A percentile compares a stretch with the other conserved stretches of the same genome.
These are phyloP conservation scores for Hippocampus barbouri DNA, from an alignment of 2,113 vertebrate genomes.

Conservation along the genomic window DNA sequence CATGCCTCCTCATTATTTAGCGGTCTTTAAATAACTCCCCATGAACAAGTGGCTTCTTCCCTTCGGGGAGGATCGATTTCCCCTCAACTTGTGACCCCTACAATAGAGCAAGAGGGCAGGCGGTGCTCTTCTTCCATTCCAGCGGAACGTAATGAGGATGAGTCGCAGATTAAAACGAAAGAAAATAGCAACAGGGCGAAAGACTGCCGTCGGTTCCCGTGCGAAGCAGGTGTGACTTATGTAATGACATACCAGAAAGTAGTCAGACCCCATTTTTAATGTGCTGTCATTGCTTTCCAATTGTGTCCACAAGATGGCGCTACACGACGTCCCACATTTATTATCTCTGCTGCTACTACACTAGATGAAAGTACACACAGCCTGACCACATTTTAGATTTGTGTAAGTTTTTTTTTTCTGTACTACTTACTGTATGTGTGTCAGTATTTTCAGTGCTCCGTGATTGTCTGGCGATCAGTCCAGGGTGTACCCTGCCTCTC, in stretches of 20 bases:
- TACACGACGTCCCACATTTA: not conserved
- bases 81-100: slow-evolving; percentile 53
- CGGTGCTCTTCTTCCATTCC: slow-evolving; percentile 9
- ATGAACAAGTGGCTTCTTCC: slow-evolving; percentile 31
- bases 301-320: not conserved
- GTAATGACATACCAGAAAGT: not conserved
- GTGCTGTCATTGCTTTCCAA: not conserved
- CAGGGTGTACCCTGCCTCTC: no score
- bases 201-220: not conserved
- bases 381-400: not conserved
- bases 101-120: slow-evolving; percentile 25
- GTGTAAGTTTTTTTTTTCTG: not conserved
- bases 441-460: no score
- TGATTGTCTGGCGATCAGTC: no score
- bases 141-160: not conserved
- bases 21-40: slow-evolving; percentile 58
- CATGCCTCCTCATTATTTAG: slow-evolving; percentile 52
- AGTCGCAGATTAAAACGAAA: not conserved
- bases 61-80: slow-evolving; percentile 48
- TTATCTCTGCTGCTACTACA: not conserved
- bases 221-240: not conserved
- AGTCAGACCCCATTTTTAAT: not conserved
- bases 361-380: not conserved
- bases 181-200: not conserved
- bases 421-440: no score